Conservation (phyloP, 1,140 invertebrate species). For the Drosophila ambigua region DNA sequence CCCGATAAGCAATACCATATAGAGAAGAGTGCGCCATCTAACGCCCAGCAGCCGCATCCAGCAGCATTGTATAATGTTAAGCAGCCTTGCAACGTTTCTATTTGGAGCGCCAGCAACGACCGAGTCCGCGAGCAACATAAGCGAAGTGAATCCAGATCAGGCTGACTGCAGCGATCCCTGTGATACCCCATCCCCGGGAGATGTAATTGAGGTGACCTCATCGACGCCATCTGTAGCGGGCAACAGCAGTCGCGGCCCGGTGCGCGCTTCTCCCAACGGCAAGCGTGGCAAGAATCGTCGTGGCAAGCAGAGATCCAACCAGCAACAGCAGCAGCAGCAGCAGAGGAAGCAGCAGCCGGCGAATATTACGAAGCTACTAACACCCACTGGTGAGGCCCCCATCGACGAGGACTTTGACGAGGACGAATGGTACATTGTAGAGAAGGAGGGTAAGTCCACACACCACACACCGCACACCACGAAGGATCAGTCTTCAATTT, state of each 20-base stretch:
- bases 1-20: constrained; percentile 57
- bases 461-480: no score
- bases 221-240: constrained; percentile 76
- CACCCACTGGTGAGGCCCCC: constrained; percentile 41
- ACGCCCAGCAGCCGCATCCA: constrained; percentile 25
- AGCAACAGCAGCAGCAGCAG: constrained; percentile 51
- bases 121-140: constrained; percentile 54
- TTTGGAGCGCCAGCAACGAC: constrained; percentile 79
- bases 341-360: constrained; percentile 60
- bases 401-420: constrained; percentile 73
- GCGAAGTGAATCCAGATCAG: constrained; percentile 58
- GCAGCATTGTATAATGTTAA: constrained; percentile 79
- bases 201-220: constrained; percentile 80
- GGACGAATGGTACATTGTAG: constrained; percentile 82
- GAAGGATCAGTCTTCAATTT: background rate
- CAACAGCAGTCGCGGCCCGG: constrained; percentile 58
- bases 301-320: constrained; percentile 46
- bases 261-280: constrained; percentile 49
- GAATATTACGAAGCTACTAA: constrained; percentile 63
- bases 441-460: constrained; percentile 74
- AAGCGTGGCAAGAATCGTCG: constrained; percentile 63
- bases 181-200: constrained; percentile 49
- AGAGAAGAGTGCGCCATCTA: constrained; percentile 21
- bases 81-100: constrained; percentile 81
- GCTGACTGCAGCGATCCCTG: constrained; percentile 29